Evolutionary conservation across 1,140 invertebrate species (phyloP), one percentile per base, ranked within the genome.

Genomic region (Trachymyrmex cornetzi): DNA sequence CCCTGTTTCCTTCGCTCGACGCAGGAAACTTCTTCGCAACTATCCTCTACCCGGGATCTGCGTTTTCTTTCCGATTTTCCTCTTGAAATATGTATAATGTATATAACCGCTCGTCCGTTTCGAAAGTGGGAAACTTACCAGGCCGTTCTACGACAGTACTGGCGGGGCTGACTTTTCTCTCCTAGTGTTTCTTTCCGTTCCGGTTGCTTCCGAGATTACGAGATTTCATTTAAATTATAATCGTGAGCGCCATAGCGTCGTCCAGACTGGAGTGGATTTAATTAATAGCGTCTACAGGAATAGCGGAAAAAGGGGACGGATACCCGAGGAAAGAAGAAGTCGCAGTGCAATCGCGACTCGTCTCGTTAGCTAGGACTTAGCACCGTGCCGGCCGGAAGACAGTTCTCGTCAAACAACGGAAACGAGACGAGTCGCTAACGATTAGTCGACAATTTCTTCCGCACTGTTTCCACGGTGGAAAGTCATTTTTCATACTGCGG

Each of bases 211-310:
- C 48, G 69, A 89, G 85, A 90, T 90, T 89, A 74, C 69, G 74
- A 86, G 91, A 92, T 91, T 90, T 90, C 91, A 92, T 92, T 92
- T 89, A 91, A 92, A 92, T 92, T 89, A 91, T 88, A 92, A 92
- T 92, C 86, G 91, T 86, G 91, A 92, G 87, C 77, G 74, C 86
- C 66, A 77, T 77, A 71, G 57, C 85, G 66, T 64, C 38, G 61
- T 44, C n/a, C 59, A 48, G 77, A 22, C 80, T 34, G 19, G 80
- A 84, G 67, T 87, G 84, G 87, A 91, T 92, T 92, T 89, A 92
- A 91, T 91, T 91, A 91, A 91, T 92, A 87, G 84, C 77, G 77
- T 74, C 77, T 87, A 84, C 71, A 85, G 55, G 55, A 75, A 50
- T 34, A 38, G 82, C 48, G 77, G 64, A 55, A 55, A 75, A 82